A percentile compares a stretch with the other conserved stretches of the same genome.
phyloP scores from a whole-genome alignment of 2,797 vertebrate genomes.

The Scolopax bukidnonensis region DNA sequence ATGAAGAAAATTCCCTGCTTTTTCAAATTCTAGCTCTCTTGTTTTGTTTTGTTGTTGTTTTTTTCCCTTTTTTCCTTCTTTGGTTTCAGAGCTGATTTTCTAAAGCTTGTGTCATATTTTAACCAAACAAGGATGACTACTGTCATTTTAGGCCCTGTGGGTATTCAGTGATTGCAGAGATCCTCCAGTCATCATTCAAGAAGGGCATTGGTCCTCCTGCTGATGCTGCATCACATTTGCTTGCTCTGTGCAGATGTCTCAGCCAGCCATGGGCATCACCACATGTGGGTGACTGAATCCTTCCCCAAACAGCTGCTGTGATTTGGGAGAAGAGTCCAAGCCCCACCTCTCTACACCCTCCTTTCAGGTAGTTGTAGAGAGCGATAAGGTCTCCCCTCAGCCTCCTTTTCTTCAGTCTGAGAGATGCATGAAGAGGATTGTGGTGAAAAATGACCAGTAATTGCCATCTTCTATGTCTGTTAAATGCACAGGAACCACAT shows the following conservation, averaged over 20 bases:
- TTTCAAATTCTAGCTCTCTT: background rate
- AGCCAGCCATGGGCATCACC: background rate
- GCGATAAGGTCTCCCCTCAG: too few relatives aligned
- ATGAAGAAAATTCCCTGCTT: background rate
- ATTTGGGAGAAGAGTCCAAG: too few relatives aligned
- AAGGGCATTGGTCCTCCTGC: background rate
- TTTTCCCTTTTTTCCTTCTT: background rate
- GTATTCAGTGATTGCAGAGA: background rate
- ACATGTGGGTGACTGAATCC: background rate
- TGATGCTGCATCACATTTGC: background rate
- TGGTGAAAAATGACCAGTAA: background rate
- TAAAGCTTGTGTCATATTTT: background rate
- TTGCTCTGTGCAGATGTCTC: background rate
- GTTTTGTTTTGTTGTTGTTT: background rate
- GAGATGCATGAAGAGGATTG: background rate
- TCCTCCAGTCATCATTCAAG: background rate
- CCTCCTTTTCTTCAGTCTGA: too few relatives aligned
- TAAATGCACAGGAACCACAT: background rate
- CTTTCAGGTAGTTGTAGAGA: too few relatives aligned
- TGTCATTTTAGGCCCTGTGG: background rate
- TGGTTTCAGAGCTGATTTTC: background rate
- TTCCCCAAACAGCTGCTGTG: background rate
- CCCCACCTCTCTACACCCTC: too few relatives aligned
- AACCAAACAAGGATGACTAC: background rate
- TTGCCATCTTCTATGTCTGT: accelerated